Conservation (phyloP, 2,113 vertebrate species). For the Ptilorrhoa leucosticta region DNA sequence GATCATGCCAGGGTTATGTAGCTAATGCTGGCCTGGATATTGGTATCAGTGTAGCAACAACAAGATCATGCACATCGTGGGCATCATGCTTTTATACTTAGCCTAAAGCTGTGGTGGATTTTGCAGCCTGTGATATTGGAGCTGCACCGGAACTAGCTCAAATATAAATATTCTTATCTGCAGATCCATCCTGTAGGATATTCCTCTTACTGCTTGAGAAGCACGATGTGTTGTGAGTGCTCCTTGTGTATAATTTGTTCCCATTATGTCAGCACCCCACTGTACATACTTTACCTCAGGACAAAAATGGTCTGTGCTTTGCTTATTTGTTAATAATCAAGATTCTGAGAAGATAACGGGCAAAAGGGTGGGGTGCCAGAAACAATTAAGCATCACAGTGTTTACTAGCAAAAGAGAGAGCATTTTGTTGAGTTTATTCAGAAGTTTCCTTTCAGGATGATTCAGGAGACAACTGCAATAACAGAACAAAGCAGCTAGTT, state of each 20-base stretch:
- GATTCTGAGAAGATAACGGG: neutral
- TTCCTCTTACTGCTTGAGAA: neutral
- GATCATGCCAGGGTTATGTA: neutral
- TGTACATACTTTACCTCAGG: neutral
- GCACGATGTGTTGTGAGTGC: neutral
- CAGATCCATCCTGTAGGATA: neutral
- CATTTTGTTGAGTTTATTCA: neutral
- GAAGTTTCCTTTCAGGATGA: neutral
- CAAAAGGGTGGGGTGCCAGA: neutral
- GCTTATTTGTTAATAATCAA: neutral
- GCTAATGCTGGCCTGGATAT: neutral
- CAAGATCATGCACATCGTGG: neutral
- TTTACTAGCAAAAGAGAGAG: neutral
- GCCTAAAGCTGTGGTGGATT: neutral
- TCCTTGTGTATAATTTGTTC: neutral
- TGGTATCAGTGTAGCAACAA: neutral
- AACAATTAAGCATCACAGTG: neutral
- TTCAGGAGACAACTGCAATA: neutral
- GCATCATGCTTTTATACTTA: neutral
- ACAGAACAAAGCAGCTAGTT: slow-evolving; percentile 3
- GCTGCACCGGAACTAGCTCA: neutral
- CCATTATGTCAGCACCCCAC: neutral
- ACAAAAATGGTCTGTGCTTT: neutral
- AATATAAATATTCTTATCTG: neutral
- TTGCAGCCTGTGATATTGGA: neutral